phyloP scores from a whole-genome alignment of 2,113 vertebrate genomes.

The Embiotoca jacksoni region DNA sequence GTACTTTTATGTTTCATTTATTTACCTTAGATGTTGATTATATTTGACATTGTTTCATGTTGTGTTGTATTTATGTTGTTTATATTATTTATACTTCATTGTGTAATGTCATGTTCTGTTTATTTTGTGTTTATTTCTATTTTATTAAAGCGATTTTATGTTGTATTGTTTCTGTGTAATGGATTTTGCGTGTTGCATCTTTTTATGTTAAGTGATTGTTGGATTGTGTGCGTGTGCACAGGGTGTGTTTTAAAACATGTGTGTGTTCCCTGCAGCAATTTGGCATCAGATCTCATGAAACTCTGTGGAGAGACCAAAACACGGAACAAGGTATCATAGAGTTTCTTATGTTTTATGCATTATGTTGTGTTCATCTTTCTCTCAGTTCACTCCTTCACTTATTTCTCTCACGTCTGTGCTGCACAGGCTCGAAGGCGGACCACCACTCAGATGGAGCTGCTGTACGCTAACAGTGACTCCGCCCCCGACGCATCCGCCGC shows the following conservation, averaged over 20 bases:
- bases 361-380: too few relatives aligned
- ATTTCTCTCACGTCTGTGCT: not conserved
- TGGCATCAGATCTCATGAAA: constrained; percentile 93
- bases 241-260: not conserved
- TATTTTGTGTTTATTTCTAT: too few relatives aligned
- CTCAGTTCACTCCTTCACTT: not conserved
- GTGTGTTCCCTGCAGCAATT: constrained; percentile 78
- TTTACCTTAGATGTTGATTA: too few relatives aligned
- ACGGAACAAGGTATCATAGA: constrained; percentile 90
- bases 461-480: constrained; percentile 93
- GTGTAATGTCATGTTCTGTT: too few relatives aligned
- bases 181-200: constrained; percentile 1
- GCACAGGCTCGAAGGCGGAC: constrained; percentile 93
- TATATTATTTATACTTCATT: too few relatives aligned
- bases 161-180: constrained; percentile 1
- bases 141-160: too few relatives aligned
- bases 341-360: not conserved
- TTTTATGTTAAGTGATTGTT: not conserved
- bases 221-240: not conserved
- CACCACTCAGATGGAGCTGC: constrained; percentile 96
- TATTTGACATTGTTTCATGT: too few relatives aligned
- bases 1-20: too few relatives aligned
- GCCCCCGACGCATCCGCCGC: constrained; percentile 81
- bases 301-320: constrained; percentile 94
- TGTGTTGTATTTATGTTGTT: too few relatives aligned